Conservation (phyloP, 53 echinoderm and acorn worm genomes). For the Hippasteria phrygiana region DNA sequence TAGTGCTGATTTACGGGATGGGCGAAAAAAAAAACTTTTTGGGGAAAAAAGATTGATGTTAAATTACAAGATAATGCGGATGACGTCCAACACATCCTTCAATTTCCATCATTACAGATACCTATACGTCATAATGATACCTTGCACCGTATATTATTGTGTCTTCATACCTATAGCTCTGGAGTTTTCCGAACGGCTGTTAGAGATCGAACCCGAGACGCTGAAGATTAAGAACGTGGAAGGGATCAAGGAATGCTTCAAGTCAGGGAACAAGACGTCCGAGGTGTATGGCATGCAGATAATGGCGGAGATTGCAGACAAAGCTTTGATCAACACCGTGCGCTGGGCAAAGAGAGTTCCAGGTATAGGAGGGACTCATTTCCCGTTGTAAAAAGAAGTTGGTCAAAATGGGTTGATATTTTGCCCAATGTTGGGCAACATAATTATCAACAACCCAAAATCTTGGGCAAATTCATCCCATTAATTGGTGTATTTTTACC, state of each 20-base stretch:
- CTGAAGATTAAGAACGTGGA: constrained; percentile 77
- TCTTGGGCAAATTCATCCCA: not conserved
- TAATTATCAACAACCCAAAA: no score
- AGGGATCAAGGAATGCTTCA: constrained; percentile 74
- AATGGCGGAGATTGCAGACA: constrained; percentile 65
- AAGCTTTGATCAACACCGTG: constrained; percentile 68
- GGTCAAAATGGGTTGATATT: no score
- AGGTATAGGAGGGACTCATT: constrained; percentile 32
- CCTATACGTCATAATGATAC: no score
- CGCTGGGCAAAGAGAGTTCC: constrained; percentile 81
- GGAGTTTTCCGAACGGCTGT: constrained; percentile 60
- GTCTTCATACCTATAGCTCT: constrained; percentile 37
- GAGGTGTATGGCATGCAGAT: constrained; percentile 47
- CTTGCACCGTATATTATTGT: no score
- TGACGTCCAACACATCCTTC: no score
- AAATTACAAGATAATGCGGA: no score
- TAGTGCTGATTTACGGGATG: no score
- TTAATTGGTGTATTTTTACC: no score
- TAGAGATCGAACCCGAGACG: constrained; percentile 65
- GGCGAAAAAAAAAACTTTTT: no score
- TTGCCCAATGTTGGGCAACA: no score
- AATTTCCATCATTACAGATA: no score
- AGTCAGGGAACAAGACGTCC: constrained; percentile 42
- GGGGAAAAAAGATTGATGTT: no score
- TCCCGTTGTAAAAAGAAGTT: not conserved